Evolutionary conservation across 1,140 invertebrate species (phyloP), one percentile per base, ranked within the genome.

Genomic region (Zophobas atratus): DNA sequence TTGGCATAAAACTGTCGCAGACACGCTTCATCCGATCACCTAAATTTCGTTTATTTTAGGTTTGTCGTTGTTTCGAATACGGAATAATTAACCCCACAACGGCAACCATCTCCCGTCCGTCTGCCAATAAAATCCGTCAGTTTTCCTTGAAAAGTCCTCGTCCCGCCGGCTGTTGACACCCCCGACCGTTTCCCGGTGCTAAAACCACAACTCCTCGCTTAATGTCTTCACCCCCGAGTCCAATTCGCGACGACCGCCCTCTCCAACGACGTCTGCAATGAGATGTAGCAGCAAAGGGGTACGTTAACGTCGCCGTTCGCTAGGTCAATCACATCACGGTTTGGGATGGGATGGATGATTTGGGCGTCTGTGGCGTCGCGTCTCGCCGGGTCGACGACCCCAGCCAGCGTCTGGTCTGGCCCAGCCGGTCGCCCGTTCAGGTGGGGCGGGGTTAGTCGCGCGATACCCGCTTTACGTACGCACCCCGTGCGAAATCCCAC

Each of bases 371-470:
- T 70, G 63, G 75, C 75, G 75, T 53, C 75, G 78, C 78, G 74
- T 39, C 78, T 51, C 63, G 78, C 46, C 67, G 63, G 74, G 74
- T 79, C 78, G 74, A 79, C 60, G 74, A 76, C 78, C 77, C 57
- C 3, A 78, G 77, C 77, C 72, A 39, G 49, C 78, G 78, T 76
- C 78, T 79, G 67, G 78, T 74, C 78, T 79, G 67, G 78, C 78
- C 78, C 74, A 74, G 78, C 35, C 76, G 75, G 6, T 6, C 38
- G 60, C 60, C 43, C 72, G 57, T 43, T 48, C 72, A 78, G 77
- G 77, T 78, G 77, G 77, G 77, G 77, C 73, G 70, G 46, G 55
- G 39, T 57, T 56, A 38, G 36, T 49, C 73, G 20, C 20, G 20
- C 20, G 20, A 20, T 56, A 46, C 73, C 53, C 60, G 60, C 43